A percentile compares a stretch with the other conserved stretches of the same genome.
Conservation (phyloP, 2,888 invertebrate genomes). For the Panzeria rudis region DNA sequence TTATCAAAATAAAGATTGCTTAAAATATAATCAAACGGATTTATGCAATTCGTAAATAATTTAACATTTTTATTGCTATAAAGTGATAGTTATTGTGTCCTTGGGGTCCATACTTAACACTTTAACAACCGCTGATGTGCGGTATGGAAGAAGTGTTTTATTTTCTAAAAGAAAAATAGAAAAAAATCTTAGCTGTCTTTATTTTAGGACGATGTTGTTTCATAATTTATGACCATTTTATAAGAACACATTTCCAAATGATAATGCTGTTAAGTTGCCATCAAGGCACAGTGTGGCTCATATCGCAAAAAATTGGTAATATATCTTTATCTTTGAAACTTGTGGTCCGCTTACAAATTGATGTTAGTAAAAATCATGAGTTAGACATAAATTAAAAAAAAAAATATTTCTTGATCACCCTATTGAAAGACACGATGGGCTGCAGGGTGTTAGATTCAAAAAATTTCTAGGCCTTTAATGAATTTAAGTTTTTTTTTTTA, state of each 20-base stretch:
- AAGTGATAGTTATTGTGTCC: not conserved
- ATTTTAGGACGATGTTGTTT: slow-evolving; percentile 78
- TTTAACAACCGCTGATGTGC: not conserved
- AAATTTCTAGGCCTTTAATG: too few species aligned
- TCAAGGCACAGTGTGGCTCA: too few species aligned
- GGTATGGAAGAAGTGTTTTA: not conserved
- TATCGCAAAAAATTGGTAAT: too few species aligned
- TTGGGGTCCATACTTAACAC: not conserved
- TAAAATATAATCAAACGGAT: not conserved
- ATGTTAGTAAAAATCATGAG: too few species aligned
- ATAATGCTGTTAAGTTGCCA: slow-evolving; percentile 72
- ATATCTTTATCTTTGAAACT: too few species aligned
- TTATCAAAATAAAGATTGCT: not conserved
- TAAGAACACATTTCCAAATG: slow-evolving; percentile 76
- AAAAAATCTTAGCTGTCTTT: slow-evolving; percentile 10
- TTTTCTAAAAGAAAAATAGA: not conserved
- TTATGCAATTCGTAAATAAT: too few species aligned
- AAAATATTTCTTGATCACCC: too few species aligned
- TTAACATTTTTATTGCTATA: not conserved
- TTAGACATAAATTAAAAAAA: too few species aligned
- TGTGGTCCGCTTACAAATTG: too few species aligned
- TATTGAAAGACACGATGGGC: too few species aligned
- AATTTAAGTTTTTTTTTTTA: too few species aligned
- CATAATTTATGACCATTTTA: slow-evolving; percentile 81
- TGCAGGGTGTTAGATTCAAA: too few species aligned